Conservation (phyloP, 2,113 vertebrate species). For the Phyllostomus hastatus region DNA sequence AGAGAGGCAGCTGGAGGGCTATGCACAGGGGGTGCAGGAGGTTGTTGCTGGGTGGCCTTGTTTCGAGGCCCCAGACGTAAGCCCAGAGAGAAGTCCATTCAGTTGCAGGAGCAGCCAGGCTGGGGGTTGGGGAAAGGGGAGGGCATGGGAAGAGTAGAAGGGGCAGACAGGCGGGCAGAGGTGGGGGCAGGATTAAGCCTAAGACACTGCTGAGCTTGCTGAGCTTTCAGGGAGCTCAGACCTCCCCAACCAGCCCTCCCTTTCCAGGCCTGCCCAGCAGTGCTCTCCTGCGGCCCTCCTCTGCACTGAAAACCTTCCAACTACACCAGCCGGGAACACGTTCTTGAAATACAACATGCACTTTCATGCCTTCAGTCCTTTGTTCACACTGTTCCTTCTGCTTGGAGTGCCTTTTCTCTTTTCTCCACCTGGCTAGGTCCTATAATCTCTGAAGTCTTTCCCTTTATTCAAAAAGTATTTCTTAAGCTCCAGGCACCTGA, state of each 20-base stretch:
- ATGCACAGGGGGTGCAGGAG: neutral
- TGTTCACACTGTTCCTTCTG: neutral
- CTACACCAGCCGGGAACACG: neutral
- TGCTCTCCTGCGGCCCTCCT: neutral
- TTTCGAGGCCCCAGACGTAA: conserved; percentile 60
- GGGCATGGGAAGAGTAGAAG: neutral
- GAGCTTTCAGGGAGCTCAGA: conserved; percentile 49
- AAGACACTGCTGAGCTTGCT: conserved; percentile 54
- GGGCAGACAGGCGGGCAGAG: neutral
- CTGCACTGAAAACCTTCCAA: neutral
- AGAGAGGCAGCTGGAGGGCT: neutral
- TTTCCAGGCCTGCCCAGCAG: neutral
- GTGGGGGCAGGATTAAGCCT: conserved; percentile 62
- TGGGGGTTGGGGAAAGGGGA: conserved; percentile 5
- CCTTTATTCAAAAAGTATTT: neutral
- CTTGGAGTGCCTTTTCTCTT: neutral
- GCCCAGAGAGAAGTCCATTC: conserved; percentile 75
- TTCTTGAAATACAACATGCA: neutral
- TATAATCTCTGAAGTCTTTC: neutral
- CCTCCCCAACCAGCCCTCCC: neutral
- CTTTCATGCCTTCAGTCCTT: neutral
- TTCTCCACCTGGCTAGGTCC: neutral
- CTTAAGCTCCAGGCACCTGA: neutral
- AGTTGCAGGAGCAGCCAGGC: neutral
- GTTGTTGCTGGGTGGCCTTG: conserved; percentile 37